phyloP scores from a whole-genome alignment of 2,888 invertebrate genomes.

The Plebejus melissa region DNA sequence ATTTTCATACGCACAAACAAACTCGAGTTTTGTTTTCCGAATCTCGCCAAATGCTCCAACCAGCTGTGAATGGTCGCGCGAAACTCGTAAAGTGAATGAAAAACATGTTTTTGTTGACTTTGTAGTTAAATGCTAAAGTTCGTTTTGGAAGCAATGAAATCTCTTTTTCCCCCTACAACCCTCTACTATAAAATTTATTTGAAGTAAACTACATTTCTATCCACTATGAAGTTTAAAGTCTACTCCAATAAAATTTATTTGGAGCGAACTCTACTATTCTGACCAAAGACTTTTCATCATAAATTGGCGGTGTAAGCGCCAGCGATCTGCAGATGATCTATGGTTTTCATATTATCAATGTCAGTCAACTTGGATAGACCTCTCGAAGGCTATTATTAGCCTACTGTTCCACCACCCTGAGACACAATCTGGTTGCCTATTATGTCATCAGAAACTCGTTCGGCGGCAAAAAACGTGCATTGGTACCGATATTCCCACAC shows the following conservation, averaged over 20 bases:
- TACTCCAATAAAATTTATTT: neutral
- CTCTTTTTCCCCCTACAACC: no score
- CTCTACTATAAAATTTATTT: neutral
- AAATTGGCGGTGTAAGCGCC: neutral
- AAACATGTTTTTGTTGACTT: neutral
- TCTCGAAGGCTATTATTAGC: constrained; percentile 10
- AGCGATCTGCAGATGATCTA: neutral
- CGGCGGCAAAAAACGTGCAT: constrained; percentile 39
- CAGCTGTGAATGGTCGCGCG: constrained; percentile 8
- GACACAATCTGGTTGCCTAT: constrained; percentile 28
- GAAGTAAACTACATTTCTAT: neutral
- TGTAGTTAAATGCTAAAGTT: neutral
- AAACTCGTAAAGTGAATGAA: neutral
- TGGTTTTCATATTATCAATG: neutral
- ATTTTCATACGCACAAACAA: constrained; percentile 54
- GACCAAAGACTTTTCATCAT: neutral
- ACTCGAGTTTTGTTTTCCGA: constrained; percentile 38
- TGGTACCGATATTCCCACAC: constrained; percentile 53
- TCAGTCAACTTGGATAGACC: neutral
- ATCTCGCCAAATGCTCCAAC: constrained; percentile 35
- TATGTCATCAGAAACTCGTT: constrained; percentile 38
- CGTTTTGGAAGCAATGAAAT: no score
- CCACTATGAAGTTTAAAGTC: neutral
- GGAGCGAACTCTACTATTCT: neutral
- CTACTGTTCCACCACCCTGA: constrained; percentile 6